Evolutionary conservation across 2,113 vertebrate genomes (phyloP), one percentile per base, ranked within the genome.

Genomic region (Tachycineta bicolor): DNA sequence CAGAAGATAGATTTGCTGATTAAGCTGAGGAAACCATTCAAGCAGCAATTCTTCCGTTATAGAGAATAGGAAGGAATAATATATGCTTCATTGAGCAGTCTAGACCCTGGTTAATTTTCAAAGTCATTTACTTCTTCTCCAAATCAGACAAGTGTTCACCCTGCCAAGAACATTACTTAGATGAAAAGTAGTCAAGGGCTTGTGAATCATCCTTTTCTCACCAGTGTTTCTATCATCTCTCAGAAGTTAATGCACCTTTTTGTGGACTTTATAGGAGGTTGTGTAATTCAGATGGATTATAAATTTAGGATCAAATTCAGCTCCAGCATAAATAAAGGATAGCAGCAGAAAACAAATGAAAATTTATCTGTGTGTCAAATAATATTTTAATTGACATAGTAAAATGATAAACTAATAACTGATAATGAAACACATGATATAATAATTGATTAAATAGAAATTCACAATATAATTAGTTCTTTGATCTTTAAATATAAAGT

Each of bases 1-100:
- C 17, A 5, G 49, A 87, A 91, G 77, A 91, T 44, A 79, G 65
- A 94, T 97, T 69, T 89, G 62, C 80, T 95, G 94, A 92, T 94
- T 87, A 95, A 93, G 46, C 41, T 82, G 52, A 82, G 53, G 31
- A 89, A 89, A 87, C 20, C 56, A 79, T 60, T 92, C 65, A 95
- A 89, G 87, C 69, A 87, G 83, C 44, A 95, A 89, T 87, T 95
- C 53, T 78, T 90, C 56, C 41, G 79, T 94, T 92, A 91, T 10
- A 87, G 58, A 87, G 49, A 92, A 69, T 9, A 79, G 46, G 46
- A 89, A 89, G 56, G 22, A 74, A 84, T 75, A 87, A 82, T 79
- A 46, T 9, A 50, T 49, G 77, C 81, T 89, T 84, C 77, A 84
- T 5, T 87, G 77, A 79, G 25, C 65, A 87, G 33, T 64, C 39